Base-by-base conservation (phyloP, 2,113 vertebrate genomes). In the Dendropsophus ebraccatus region DNA sequence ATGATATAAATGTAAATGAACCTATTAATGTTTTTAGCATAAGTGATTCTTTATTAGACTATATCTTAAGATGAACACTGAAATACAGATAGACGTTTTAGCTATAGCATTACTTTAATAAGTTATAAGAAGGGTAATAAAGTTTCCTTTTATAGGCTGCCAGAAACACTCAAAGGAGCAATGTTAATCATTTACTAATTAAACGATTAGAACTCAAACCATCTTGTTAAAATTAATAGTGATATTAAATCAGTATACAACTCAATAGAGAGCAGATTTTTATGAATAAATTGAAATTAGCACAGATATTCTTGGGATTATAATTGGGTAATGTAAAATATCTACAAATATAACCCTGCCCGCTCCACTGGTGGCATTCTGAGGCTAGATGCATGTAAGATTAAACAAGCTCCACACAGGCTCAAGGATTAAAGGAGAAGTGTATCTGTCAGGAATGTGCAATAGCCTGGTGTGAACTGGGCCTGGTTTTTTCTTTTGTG, bases 101-200 rank as follows among this genome's bases (percentile, higher is more conserved):
- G 78, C 78, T 28, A 37, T 81, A 47, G 23, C 35, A 81, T 30
- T 81, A 45, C 37, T 47, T 65, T 81, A 81, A 81, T 81, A 81
- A 65, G 56, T 81, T 54, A 60, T 62, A 81, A 47, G 56, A 62
- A 47, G 35, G 23, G 77, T 60, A 60, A 58, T 79, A 79, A 80
- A 80, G 35, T 21, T 28, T 79, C 52, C 16, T 11, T 41, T 25
- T 62, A 62, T 45, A 11, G 12, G n/a, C 78, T 81, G 78, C 78
- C 78, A 81, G 58, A 58, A 65, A 28, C 6, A 47, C 78, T 62
- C 52, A 30, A n/a, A 81, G 58, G 37, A 81, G 58, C 56, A 10
- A 32, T 81, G 78, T 81, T 81, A 81, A 81, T 81, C 56, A 65
- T 37, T 81, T 65, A 81, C 58, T 81, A 81, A 81, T 81, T 81